Conservation (phyloP, 2,888 invertebrate genomes). For the Mesorhabditis belari region DNA sequence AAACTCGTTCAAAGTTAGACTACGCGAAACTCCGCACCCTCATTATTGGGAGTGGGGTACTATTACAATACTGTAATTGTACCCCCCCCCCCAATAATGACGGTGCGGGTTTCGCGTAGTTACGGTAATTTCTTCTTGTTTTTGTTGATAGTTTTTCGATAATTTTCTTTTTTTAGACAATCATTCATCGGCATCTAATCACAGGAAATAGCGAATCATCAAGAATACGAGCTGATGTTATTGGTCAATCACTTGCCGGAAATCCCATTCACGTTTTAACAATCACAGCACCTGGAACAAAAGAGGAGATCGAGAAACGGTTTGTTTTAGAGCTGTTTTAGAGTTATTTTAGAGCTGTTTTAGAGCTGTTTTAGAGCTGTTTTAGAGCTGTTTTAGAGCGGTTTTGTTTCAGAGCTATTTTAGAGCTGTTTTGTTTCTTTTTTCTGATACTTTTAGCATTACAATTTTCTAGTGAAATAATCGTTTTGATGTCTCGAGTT, state of each 20-base stretch:
- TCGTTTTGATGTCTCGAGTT: slow-evolving; percentile 73
- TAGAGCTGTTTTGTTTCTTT: not conserved
- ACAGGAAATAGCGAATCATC: not conserved
- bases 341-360: not conserved
- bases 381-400: slow-evolving; percentile 42
- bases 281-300: slow-evolving; percentile 60
- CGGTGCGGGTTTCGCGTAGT: too few species aligned
- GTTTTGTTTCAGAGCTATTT: not conserved
- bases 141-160: too few species aligned
- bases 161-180: not conserved
- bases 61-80: too few species aligned
- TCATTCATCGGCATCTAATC: not conserved
- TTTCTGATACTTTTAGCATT: not conserved
- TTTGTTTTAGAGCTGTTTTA: not conserved
- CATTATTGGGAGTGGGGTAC: too few species aligned
- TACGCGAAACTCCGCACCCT: too few species aligned
- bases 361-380: not conserved
- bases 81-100: too few species aligned
- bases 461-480: slow-evolving; percentile 24
- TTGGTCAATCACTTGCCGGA: slow-evolving; percentile 26
- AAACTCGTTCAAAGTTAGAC: too few species aligned
- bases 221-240: slow-evolving; percentile 21
- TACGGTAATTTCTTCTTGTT: too few species aligned
- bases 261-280: slow-evolving; percentile 66
- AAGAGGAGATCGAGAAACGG: slow-evolving; percentile 42